Conservation (phyloP, 1,140 invertebrate genomes). For the Euwallacea similis region DNA sequence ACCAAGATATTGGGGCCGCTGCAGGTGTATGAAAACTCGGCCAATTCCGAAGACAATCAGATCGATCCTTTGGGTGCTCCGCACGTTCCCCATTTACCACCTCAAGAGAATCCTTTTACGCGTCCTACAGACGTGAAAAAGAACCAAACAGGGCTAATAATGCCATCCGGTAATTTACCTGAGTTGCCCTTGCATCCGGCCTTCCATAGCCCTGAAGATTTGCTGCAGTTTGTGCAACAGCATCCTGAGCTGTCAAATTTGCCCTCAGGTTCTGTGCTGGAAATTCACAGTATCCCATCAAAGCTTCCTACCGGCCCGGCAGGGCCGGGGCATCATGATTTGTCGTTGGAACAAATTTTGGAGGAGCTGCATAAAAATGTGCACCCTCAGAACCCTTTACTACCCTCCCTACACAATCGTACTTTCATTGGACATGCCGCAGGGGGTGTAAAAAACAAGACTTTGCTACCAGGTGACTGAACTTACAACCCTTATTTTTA, state of each 20-base stretch:
- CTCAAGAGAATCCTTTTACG: slow-evolving; percentile 49
- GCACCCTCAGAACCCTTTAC: slow-evolving; percentile 24
- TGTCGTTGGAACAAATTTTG: slow-evolving; percentile 49
- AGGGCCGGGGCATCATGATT: slow-evolving; percentile 22
- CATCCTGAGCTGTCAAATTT: slow-evolving; percentile 51
- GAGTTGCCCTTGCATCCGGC: neutral
- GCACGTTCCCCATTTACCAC: slow-evolving; percentile 31
- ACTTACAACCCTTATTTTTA: neutral
- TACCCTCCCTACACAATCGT: neutral
- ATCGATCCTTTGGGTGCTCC: slow-evolving; percentile 17
- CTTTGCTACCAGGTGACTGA: slow-evolving; percentile 19
- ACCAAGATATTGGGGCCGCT: slow-evolving; percentile 50
- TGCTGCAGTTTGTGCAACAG: slow-evolving; percentile 50
- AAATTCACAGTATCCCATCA: slow-evolving; percentile 48
- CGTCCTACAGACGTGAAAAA: neutral
- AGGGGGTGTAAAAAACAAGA: neutral
- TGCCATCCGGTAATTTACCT: slow-evolving; percentile 2
- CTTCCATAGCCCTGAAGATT: slow-evolving; percentile 44
- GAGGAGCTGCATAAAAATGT: slow-evolving; percentile 49
- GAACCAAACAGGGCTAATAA: neutral
- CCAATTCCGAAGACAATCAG: slow-evolving; percentile 13
- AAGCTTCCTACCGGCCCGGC: neutral
- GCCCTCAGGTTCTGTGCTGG: slow-evolving; percentile 50
- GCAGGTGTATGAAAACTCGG: slow-evolving; percentile 46
- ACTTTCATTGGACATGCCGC: too few relatives aligned